Conservation (phyloP, 1,140 invertebrate genomes). For the Drosophila bifasciata region DNA sequence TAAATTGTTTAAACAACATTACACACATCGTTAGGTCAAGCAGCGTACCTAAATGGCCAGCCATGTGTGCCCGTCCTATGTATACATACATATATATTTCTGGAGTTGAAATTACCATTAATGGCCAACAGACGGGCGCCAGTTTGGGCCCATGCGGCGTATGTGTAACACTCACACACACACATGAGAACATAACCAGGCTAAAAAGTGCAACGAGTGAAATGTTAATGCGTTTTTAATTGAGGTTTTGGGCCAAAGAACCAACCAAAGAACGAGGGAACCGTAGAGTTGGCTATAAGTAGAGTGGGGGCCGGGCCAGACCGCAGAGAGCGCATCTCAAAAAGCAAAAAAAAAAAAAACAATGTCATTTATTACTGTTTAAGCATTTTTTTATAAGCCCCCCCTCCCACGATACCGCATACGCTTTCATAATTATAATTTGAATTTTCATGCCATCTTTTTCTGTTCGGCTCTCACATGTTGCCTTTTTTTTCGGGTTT, state of each 20-base stretch:
- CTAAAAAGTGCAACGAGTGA: slow-evolving; percentile 72
- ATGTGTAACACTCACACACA: slow-evolving; percentile 60
- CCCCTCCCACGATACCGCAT: no score
- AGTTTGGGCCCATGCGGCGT: slow-evolving; percentile 71
- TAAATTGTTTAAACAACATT: slow-evolving; percentile 84
- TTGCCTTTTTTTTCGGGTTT: slow-evolving; percentile 19
- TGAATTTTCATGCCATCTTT: slow-evolving; percentile 73
- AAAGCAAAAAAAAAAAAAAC: slow-evolving; percentile 48
- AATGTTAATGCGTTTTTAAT: slow-evolving; percentile 84
- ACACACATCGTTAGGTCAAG: slow-evolving; percentile 82
- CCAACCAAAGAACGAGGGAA: slow-evolving; percentile 53
- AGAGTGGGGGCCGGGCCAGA: slow-evolving; percentile 30
- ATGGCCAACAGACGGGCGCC: slow-evolving; percentile 75
- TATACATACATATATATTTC: slow-evolving; percentile 26
- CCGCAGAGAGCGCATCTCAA: slow-evolving; percentile 52
- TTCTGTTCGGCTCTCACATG: slow-evolving; percentile 43
- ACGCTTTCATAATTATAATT: slow-evolving; percentile 73
- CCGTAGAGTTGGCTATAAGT: slow-evolving; percentile 17
- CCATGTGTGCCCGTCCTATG: slow-evolving; percentile 34
- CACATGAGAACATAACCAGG: not conserved
- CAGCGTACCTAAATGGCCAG: slow-evolving; percentile 76
- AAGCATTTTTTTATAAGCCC: slow-evolving; percentile 63
- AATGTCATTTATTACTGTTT: slow-evolving; percentile 80
- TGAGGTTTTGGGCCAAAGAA: slow-evolving; percentile 75
- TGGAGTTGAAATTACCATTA: slow-evolving; percentile 73